Base-by-base conservation (phyloP, 2,797 vertebrate genomes). In the Gila robusta region DNA sequence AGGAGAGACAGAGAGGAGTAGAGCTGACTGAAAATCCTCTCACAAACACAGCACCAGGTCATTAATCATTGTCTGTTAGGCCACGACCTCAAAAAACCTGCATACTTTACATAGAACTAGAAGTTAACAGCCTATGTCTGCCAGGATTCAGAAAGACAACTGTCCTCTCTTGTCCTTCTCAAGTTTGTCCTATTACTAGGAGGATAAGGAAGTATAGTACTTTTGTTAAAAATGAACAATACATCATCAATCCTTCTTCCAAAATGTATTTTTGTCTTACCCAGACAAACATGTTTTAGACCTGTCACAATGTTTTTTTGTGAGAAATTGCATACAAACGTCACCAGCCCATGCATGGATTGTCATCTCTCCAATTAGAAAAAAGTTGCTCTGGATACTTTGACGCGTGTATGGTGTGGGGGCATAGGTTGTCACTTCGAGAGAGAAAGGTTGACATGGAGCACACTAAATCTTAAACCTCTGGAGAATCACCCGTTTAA, bases 31-130 rank as follows among this genome's bases (percentile, higher is more conserved):
- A 84, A 84, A 80, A 72, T 81, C 67, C 67, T 37, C 77, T 80
- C 77, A 86, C 77, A 86, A 80, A 52, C 70, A 73, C 70, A 17
- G 5, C 70, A 49, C 78, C 56, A 52, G 52, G 78, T 74, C 84
- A 86, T 86, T 86, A 81, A 81, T 86, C 84, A 81, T 54, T 81
- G 84, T 86, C 84, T 74, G 78, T 35, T 64, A 52, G 69, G 78
- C 78, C 84, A 66, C 11, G 17, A 86, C 67, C 84, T 80, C 39
- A 70, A 66, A 69, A 86, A 81, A 59, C 84, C 54, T 72, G 41
- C 19, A 64, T 74, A 41, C 69, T 73, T 86, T 74, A 81, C 84
- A 73, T 39, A 81, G 69, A 74, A 52, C 76, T 37, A 62, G 62
- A 84, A 81, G 28, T 59, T 37, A 81, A 86, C 78, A 32, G 41